Percentiles rank a stretch among this genome's conserved stretches.
phyloP scores from a whole-genome alignment of 2,888 invertebrate species.

The Argynnis bischoffii region DNA sequence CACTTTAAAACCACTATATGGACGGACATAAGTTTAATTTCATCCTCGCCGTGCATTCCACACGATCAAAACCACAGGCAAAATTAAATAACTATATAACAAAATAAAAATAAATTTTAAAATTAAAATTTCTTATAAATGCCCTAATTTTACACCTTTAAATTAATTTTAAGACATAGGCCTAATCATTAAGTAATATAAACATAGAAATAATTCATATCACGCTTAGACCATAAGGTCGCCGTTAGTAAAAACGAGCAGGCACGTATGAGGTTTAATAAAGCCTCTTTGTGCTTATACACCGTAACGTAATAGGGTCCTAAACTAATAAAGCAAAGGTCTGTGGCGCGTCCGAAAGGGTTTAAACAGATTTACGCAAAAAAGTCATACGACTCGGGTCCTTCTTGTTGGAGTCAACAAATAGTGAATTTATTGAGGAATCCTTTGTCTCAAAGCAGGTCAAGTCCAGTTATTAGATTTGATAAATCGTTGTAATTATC shows the following conservation, averaged over 20 bases:
- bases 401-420: conserved; percentile 35
- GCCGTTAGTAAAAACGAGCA: conserved; percentile 37
- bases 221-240: conserved; percentile 3
- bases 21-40: too few species aligned
- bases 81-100: too few species aligned
- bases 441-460: conserved; percentile 33
- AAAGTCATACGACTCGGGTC: conserved; percentile 48
- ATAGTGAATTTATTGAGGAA: conserved; percentile 32
- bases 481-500: too few species aligned
- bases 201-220: conserved; percentile 22
- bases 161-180: not conserved
- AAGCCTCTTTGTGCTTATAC: conserved; percentile 67
- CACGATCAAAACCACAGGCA: too few species aligned
- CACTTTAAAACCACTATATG: too few species aligned
- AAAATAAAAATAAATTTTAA: too few species aligned
- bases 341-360: conserved; percentile 50
- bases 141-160: too few species aligned
- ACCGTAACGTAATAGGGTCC: conserved; percentile 70
- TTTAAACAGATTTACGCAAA: conserved; percentile 71
- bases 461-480: conserved; percentile 3
- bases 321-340: conserved; percentile 74
- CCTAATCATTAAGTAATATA: not conserved
- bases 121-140: too few species aligned
- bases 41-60: too few species aligned
- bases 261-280: conserved; percentile 57